Conservation (phyloP, 2,888 invertebrate genomes). For the Blomia tropicalis region DNA sequence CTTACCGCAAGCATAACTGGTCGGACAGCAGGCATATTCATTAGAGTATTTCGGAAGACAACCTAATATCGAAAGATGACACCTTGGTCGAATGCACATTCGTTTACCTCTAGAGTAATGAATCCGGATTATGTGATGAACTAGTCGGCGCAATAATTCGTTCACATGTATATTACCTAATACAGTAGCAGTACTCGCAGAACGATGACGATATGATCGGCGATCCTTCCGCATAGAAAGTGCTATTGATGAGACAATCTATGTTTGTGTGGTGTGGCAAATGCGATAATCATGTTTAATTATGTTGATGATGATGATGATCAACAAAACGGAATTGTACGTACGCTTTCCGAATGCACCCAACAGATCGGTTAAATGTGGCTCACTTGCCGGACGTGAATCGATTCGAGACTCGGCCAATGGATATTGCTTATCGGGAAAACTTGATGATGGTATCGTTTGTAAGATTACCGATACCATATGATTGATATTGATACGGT, state of each 20-base stretch:
- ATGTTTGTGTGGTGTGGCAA: no score
- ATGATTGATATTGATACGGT: not conserved
- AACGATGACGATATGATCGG: conserved; percentile 56
- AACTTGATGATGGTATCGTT: conserved; percentile 23
- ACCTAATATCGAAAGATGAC: conserved; percentile 51
- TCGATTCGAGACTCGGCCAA: not conserved
- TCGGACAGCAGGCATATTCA: conserved; percentile 58
- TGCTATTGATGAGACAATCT: conserved; percentile 30
- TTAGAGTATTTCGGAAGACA: conserved; percentile 47
- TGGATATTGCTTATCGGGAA: conserved; percentile 17
- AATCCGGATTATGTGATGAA: no score
- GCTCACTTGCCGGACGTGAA: not conserved
- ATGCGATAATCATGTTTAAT: not conserved
- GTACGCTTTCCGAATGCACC: not conserved
- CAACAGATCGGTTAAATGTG: conserved; percentile 1
- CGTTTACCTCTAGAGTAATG: conserved; percentile 37
- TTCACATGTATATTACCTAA: conserved; percentile 40
- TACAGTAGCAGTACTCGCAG: conserved; percentile 77
- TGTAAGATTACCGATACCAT: conserved; percentile 19
- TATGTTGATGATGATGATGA: not conserved
- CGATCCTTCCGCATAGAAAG: conserved; percentile 58
- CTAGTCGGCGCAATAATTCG: no score
- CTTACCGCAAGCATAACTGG: conserved; percentile 54
- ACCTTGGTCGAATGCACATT: conserved; percentile 57
- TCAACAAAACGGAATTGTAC: not conserved